phyloP scores from a whole-genome alignment of 2,797 vertebrate genomes.

The Staurois parvus region DNA sequence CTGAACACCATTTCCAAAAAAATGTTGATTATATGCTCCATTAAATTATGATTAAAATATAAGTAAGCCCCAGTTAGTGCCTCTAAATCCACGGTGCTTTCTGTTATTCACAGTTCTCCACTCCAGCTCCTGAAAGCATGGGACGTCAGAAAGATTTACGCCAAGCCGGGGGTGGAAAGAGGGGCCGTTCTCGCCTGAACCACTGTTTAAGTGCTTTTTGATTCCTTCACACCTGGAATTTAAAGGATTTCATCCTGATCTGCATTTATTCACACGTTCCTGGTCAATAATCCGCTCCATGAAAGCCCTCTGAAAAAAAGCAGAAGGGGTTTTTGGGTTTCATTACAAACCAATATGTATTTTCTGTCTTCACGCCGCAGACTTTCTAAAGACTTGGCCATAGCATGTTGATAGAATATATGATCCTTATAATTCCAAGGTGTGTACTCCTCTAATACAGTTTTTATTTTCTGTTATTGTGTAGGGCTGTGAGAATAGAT shows the following conservation, averaged over 20 bases:
- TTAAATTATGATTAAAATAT: slow-evolving; percentile 54
- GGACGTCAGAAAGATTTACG: slow-evolving; percentile 39
- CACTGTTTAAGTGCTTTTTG: slow-evolving; percentile 47
- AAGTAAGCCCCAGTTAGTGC: slow-evolving; percentile 42
- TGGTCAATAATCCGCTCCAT: slow-evolving; percentile 51
- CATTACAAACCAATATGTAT: slow-evolving; percentile 51
- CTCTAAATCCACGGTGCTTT: slow-evolving; percentile 25
- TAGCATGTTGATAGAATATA: slow-evolving; percentile 45
- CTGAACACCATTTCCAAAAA: slow-evolving; percentile 9
- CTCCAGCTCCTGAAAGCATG: slow-evolving; percentile 31
- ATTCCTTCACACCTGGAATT: slow-evolving; percentile 57
- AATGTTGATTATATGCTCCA: slow-evolving; percentile 53
- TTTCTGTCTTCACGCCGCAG: slow-evolving; percentile 54
- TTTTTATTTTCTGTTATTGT: slow-evolving; percentile 56
- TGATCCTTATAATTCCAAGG: slow-evolving; percentile 26
- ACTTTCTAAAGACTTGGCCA: slow-evolving; percentile 23
- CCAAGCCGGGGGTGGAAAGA: slow-evolving; percentile 13
- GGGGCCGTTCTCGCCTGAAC: slow-evolving; percentile 19
- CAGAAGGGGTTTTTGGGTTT: slow-evolving; percentile 42
- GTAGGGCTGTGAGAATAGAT: background rate
- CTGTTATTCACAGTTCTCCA: slow-evolving; percentile 44
- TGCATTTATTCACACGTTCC: slow-evolving; percentile 58
- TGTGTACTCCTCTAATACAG: slow-evolving; percentile 32
- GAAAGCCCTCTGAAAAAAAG: slow-evolving; percentile 41
- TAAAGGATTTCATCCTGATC: slow-evolving; percentile 54